A percentile compares a stretch with the other conserved stretches of the same genome.
These are phyloP conservation scores for Flabesymbios commensalis DNA, from an alignment of 2,888 invertebrate genomes.

Conservation along the genomic window DNA sequence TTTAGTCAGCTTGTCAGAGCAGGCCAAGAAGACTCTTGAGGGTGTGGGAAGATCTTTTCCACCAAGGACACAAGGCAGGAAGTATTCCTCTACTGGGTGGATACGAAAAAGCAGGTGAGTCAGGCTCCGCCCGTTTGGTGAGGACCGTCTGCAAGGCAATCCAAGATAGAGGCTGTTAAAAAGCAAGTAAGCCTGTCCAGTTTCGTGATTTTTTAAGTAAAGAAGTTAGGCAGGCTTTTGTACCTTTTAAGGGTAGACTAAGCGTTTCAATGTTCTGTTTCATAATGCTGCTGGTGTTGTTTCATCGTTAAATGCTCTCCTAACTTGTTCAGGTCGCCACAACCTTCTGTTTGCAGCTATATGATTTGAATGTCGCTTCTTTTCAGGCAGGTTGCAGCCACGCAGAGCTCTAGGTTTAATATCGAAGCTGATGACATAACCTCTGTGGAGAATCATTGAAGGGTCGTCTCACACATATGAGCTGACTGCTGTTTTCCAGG, in stretches of 20 bases:
- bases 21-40: conserved; percentile 21
- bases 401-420: conserved; percentile 17
- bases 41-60: conserved; percentile 22
- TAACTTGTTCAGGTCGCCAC: neutral
- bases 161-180: conserved; percentile 27
- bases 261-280: conserved; percentile 25
- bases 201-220: conserved; percentile 16
- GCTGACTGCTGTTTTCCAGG: too few species aligned
- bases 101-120: conserved; percentile 2
- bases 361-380: too few species aligned
- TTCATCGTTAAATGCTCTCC: conserved; percentile 1
- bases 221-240: conserved; percentile 13
- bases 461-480: too few species aligned
- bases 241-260: conserved; percentile 13
- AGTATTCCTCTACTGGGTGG: conserved; percentile 7
- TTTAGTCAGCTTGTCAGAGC: conserved; percentile 23
- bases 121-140: conserved; percentile 20
- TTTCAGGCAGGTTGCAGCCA: too few species aligned
- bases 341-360: conserved; percentile 7
- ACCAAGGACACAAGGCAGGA: conserved; percentile 15
- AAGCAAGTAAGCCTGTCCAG: conserved; percentile 23
- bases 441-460: conserved; percentile 25
- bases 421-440: conserved; percentile 14
- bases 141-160: conserved; percentile 29
- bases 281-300: conserved; percentile 19